phyloP scores from a whole-genome alignment of 2,888 invertebrate genomes.

The Plagiodera versicolora region DNA sequence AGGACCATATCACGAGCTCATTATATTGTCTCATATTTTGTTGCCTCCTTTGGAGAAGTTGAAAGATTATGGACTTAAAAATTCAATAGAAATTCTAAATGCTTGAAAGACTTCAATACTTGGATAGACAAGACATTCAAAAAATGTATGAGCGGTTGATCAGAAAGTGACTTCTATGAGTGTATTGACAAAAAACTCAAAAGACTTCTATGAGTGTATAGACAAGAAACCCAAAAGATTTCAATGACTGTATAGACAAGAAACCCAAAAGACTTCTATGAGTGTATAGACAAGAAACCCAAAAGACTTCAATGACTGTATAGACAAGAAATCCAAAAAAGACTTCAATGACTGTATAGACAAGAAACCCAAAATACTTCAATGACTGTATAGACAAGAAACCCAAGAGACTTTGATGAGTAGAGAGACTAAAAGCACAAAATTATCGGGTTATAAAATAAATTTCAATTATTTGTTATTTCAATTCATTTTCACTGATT shows the following conservation, averaged over 20 bases:
- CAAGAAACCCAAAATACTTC: not conserved
- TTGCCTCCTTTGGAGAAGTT: too few relatives aligned
- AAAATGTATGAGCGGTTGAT: too few relatives aligned
- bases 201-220: not conserved
- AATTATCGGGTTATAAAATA: not conserved
- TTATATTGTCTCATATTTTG: too few relatives aligned
- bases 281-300: too few relatives aligned
- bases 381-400: not conserved
- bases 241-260: not conserved
- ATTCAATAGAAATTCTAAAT: too few relatives aligned
- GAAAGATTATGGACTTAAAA: too few relatives aligned
- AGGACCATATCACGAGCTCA: too few relatives aligned
- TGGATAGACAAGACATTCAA: too few relatives aligned
- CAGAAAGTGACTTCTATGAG: not conserved
- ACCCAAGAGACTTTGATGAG: not conserved
- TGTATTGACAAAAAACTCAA: not conserved
- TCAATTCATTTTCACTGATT: not conserved
- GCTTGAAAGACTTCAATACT: too few relatives aligned
- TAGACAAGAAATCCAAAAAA: not conserved
- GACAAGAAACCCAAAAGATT: constrained; percentile 1
- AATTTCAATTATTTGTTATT: not conserved
- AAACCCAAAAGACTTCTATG: constrained; percentile 1
- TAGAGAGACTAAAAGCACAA: not conserved
- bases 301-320: too few relatives aligned
- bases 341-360: not conserved